Percentiles rank a stretch among this genome's conserved stretches.
These are phyloP conservation scores for Ophthalmolycus amberensis DNA, from an alignment of 2,113 vertebrate genomes.

Conservation along the genomic window DNA sequence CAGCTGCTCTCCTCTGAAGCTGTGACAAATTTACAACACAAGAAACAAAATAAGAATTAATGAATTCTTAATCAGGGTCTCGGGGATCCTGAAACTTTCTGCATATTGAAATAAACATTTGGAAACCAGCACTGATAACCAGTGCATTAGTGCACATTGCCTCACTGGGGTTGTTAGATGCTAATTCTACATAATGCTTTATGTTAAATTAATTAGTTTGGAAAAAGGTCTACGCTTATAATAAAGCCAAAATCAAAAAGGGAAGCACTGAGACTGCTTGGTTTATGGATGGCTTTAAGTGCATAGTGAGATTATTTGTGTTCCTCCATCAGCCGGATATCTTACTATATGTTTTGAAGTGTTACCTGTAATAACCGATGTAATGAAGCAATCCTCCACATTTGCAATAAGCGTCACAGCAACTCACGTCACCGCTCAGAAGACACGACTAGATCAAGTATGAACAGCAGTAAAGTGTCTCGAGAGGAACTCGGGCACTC, in stretches of 20 bases:
- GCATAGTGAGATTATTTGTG: background rate
- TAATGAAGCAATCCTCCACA: constrained; percentile 39
- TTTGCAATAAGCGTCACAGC: constrained; percentile 16
- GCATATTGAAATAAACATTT: background rate
- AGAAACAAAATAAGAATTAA: background rate
- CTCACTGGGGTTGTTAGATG: background rate
- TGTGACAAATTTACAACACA: background rate
- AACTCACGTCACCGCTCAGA: background rate
- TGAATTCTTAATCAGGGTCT: background rate
- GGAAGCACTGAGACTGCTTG: background rate
- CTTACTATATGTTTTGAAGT: background rate
- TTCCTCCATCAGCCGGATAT: background rate
- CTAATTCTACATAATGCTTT: background rate
- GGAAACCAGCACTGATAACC: background rate
- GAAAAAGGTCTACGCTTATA: background rate
- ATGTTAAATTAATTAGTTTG: background rate
- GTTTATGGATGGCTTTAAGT: background rate
- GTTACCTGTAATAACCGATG: background rate
- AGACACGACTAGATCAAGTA: background rate
- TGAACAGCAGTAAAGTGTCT: background rate
- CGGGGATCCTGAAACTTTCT: background rate
- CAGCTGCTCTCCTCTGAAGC: background rate
- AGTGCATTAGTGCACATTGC: background rate
- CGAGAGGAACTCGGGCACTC: background rate
- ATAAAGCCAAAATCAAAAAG: background rate